Evolutionary conservation across 1,140 invertebrate genomes (phyloP), one percentile per base, ranked within the genome.

Genomic region (Anastrepha obliqua): DNA sequence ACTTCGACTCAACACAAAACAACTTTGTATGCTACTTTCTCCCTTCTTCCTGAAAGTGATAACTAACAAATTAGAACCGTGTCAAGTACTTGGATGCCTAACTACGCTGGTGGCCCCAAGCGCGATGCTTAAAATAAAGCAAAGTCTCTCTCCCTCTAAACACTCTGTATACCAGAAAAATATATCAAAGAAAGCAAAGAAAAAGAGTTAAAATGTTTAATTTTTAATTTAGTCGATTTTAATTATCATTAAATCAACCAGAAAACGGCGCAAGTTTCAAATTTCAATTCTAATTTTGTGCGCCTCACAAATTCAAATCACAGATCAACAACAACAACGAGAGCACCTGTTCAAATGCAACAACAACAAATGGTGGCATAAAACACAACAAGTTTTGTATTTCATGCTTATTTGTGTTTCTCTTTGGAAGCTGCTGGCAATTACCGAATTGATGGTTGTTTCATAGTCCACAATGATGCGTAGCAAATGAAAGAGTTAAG

Each of bases 181-280:
- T 47, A 44, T 6, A 17, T 15, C 42, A 13, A 47, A 74, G 8
- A n/a, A 15, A 2, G 8, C 0, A n/a, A n/a, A 74, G 15, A 17
- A 44, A 8, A 42, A 74, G 42, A 74, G 44, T 9, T 74, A 39
- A 42, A 42, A 44, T 74, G 67, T 17, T 74, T 47, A 74, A 74
- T 44, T 74, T 74, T 47, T 74, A 74, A 74, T 74, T 74, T 47
- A 74, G 67, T 44, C 67, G 42, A 74, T 74, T 74, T 74, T 74
- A 74, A 74, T 74, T 47, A 47, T 44, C 67, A 74, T 2, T 74
- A 74, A 74, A 74, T 74, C 67, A 74, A 44, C 3, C 67, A 74
- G 67, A 74, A 74, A 74, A 74, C 67, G 67, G 67, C 67, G 67
- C 67, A 74, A 74, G 67, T 74, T 74, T 74, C 67, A 74, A 74